phyloP scores from a whole-genome alignment of 2,113 vertebrate species.

The Chloroceryle aenea region DNA sequence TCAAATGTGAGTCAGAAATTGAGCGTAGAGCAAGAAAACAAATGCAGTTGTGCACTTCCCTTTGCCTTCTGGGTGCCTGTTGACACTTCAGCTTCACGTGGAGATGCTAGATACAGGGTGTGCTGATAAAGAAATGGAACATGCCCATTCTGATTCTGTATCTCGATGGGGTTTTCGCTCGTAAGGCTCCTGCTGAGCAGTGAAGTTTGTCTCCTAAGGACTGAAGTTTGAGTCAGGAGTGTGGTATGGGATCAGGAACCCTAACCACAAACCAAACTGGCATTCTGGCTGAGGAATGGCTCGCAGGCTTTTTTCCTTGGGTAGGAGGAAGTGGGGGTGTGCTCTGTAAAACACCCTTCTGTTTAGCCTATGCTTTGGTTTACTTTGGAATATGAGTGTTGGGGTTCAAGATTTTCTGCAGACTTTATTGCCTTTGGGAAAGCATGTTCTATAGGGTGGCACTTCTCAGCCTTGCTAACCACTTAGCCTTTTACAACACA shows the following conservation, averaged over 20 bases:
- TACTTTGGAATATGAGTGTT: background rate
- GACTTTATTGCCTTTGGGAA: background rate
- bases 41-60: background rate
- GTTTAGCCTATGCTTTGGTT: background rate
- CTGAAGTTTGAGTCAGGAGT: background rate
- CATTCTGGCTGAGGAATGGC: background rate
- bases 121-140: background rate
- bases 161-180: background rate
- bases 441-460: background rate
- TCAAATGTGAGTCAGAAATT: background rate
- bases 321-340: rapidly evolving
- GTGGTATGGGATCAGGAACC: background rate
- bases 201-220: background rate
- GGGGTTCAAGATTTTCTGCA: background rate
- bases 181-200: background rate
- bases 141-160: rapidly evolving
- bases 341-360: rapidly evolving
- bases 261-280: background rate
- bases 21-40: background rate
- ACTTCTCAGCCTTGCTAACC: background rate
- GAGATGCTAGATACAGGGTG: background rate
- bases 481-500: background rate
- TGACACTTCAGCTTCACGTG: background rate
- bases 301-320: background rate
- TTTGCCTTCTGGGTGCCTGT: background rate